phyloP scores from a whole-genome alignment of 2,888 invertebrate genomes.

The Clostera curtula region DNA sequence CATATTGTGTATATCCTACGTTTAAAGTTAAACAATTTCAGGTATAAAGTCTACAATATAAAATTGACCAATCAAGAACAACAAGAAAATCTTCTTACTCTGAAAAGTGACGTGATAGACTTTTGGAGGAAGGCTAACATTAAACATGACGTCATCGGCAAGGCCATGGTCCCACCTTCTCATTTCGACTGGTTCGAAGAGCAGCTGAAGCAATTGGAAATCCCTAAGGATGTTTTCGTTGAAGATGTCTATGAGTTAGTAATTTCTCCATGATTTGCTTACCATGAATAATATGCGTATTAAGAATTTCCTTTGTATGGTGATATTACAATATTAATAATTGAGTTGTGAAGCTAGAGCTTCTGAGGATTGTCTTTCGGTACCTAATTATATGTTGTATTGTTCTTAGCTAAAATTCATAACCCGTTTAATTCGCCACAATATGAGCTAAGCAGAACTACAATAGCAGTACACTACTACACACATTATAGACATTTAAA shows the following conservation, averaged over 20 bases:
- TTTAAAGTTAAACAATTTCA: constrained; percentile 16
- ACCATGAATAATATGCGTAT: too few relatives aligned
- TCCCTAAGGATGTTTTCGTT: constrained; percentile 33
- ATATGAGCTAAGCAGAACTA: too few relatives aligned
- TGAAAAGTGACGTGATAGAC: constrained; percentile 43
- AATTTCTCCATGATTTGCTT: too few relatives aligned
- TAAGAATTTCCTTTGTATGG: too few relatives aligned
- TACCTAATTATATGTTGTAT: neutral
- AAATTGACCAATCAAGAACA: constrained; percentile 29
- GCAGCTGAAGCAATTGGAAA: constrained; percentile 26
- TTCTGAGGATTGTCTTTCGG: neutral
- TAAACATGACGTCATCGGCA: constrained; percentile 34
- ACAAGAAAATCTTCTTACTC: constrained; percentile 27
- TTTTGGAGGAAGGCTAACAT: constrained; percentile 44
- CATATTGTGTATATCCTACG: constrained; percentile 5
- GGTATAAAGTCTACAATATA: constrained; percentile 49
- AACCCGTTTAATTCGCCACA: too few relatives aligned
- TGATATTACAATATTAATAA: neutral
- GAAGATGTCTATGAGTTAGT: constrained; percentile 52
- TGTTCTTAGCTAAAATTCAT: neutral
- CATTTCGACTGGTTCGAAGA: constrained; percentile 49
- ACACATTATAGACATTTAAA: too few relatives aligned
- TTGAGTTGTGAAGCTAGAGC: neutral
- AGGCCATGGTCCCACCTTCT: constrained; percentile 49
- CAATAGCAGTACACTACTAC: too few relatives aligned